phyloP scores from a whole-genome alignment of 2,113 vertebrate genomes.

The Thunnus thynnus region DNA sequence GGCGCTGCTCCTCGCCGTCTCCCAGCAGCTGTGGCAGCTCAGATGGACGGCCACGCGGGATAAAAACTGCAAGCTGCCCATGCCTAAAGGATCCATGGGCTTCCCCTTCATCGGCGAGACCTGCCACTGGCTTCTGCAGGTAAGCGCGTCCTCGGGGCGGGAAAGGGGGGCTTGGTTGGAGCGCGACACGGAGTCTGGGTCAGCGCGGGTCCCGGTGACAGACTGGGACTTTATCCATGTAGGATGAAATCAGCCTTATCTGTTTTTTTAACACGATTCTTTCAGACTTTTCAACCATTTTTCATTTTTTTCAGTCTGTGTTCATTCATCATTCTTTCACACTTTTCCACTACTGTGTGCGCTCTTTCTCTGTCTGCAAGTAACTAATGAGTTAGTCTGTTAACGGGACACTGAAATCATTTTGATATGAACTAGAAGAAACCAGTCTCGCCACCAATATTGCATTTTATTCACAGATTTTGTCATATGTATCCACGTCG shows the following conservation, averaged over 20 bases:
- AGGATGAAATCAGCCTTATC: conserved; percentile 14
- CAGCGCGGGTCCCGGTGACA: conserved; percentile 12
- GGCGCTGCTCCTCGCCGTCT: conserved; percentile 94
- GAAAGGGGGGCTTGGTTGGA: not conserved
- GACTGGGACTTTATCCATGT: not conserved
- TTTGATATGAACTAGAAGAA: too few species aligned
- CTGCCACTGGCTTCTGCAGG: conserved; percentile 98
- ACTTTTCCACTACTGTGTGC: not conserved
- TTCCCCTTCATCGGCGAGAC: conserved; percentile 98
- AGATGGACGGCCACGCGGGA: conserved; percentile 96
- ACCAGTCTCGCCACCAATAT: not conserved
- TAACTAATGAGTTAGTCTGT: not conserved
- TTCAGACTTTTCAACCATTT: not conserved
- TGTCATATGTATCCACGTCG: too few species aligned
- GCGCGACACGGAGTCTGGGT: conserved; percentile 34
- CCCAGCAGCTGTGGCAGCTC: conserved; percentile 97
- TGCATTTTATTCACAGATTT: not conserved
- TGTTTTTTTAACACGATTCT: not conserved
- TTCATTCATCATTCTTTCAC: not conserved
- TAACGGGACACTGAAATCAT: not conserved
- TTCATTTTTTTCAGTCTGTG: not conserved
- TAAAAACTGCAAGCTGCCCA: conserved; percentile 95
- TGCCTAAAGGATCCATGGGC: conserved; percentile 98
- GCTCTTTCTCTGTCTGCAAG: not conserved
- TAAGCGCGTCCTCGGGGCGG: conserved; percentile 80